These are phyloP conservation scores for Homalodisca vitripennis DNA, from an alignment of 1,140 invertebrate species.

Conservation along the genomic window DNA sequence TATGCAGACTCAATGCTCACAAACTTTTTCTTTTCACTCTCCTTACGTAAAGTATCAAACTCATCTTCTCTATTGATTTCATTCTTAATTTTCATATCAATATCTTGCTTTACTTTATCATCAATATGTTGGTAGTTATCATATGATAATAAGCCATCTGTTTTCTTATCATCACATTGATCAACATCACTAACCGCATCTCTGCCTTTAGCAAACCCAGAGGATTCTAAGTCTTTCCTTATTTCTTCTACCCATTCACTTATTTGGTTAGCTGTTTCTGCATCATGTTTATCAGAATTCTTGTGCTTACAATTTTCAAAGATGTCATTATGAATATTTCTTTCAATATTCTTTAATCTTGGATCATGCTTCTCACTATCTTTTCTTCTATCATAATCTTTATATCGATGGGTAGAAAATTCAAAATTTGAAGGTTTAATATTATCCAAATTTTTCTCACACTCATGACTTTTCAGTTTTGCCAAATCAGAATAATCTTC, in stretches of 20 bases:
- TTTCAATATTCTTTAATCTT: slow-evolving; percentile 36
- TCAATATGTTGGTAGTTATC: neutral
- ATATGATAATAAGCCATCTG: neutral
- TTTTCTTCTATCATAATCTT: slow-evolving; percentile 43
- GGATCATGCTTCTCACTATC: slow-evolving; percentile 42
- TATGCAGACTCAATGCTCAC: slow-evolving; percentile 51
- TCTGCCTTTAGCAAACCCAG: slow-evolving; percentile 44
- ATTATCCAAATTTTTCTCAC: slow-evolving; percentile 14
- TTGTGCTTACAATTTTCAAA: slow-evolving; percentile 35
- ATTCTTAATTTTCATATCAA: neutral
- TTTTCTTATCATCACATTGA: slow-evolving; percentile 29
- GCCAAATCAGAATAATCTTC: slow-evolving; percentile 29
- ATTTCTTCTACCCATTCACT: slow-evolving; percentile 34
- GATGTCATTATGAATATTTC: slow-evolving; percentile 30
- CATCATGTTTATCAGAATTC: slow-evolving; percentile 34
- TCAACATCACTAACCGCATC: slow-evolving; percentile 42
- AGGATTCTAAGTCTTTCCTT: slow-evolving; percentile 41
- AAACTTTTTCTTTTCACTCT: slow-evolving; percentile 17
- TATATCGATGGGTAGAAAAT: slow-evolving; percentile 33
- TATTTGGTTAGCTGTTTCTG: slow-evolving; percentile 27
- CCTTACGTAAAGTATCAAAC: neutral
- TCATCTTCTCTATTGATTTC: slow-evolving; percentile 6
- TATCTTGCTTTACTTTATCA: neutral
- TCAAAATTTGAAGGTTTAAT: neutral
- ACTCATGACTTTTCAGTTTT: slow-evolving; percentile 27